Conservation (phyloP, 2,113 vertebrate genomes). For the Phylloscopus trochiloides region DNA sequence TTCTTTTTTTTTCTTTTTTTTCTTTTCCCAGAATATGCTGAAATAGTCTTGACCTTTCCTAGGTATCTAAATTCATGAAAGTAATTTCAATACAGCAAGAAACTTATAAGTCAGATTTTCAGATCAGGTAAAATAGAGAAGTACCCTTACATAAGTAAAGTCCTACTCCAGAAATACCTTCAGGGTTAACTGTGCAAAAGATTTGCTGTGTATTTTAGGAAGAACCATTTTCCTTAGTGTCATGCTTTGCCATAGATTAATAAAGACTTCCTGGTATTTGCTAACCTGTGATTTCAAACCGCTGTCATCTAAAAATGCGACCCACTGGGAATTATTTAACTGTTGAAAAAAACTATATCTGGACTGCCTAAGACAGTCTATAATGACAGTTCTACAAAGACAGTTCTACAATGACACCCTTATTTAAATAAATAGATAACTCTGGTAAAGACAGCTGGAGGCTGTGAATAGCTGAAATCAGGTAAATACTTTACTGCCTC, state of each 20-base stretch:
- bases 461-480: background rate
- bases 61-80: background rate
- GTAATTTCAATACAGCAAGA: background rate
- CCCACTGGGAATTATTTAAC: background rate
- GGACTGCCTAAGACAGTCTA: background rate
- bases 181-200: background rate
- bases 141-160: background rate
- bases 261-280: background rate
- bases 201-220: background rate
- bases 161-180: background rate
- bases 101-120: background rate
- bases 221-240: background rate
- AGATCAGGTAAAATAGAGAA: background rate
- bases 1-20: too few relatives aligned
- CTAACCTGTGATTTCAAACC: background rate
- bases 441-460: background rate
- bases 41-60: background rate
- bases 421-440: background rate
- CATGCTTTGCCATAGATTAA: background rate
- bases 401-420: background rate
- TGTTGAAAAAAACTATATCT: background rate
- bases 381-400: too few relatives aligned
- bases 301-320: background rate
- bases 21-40: background rate
- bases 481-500: background rate